Evolutionary conservation across 2,888 invertebrate species (phyloP), one percentile per base, ranked within the genome.

Genomic region (Heliconius charithonia): DNA sequence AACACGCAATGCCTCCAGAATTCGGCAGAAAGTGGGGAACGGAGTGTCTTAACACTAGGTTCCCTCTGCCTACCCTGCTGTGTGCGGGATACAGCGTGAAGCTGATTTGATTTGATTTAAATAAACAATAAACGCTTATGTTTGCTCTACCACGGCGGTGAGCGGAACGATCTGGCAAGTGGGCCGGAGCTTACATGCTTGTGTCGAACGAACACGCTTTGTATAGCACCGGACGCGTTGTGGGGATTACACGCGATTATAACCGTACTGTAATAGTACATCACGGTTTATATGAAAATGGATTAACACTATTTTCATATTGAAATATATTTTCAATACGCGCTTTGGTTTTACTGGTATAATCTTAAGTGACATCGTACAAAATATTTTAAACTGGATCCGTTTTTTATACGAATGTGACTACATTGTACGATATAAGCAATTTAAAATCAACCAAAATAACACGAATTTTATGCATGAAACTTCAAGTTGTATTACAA

Each of bases 171-270:
- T 62, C 63, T 77, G 69, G 80, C 79, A 81, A 82, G 80, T 79
- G 82, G 76, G 78, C 79, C 81, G 84, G 81, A 84, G 86, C 86
- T 89, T 89, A 89, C 89, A 89, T 86, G 86, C 86, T 86, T 85
- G 84, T 70, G 78, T 80, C 85, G 82, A 85, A 79, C 82, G 83
- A 85, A 77, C 82, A 86, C 84, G 84, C 85, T 83, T 82, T 80
- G 78, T 78, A 78, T 71, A 41, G 77, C 32, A 62, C 67, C 69
- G 81, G 77, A 78, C 81, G 69, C 78, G 76, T 51, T 51, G 77
- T 69, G 51, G 45, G 79, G 81, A 82, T 82, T 82, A 82, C 72
- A 77, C 45, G 70, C 67, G 81, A 80, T 82, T 81, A 80, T 79
- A 76, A 78, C 72, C 66, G 65, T 79, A 80, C 80, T 80, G 77